Evolutionary conservation across 2,888 invertebrate genomes (phyloP), one percentile per base, ranked within the genome.

Genomic region (Cartodere bifasciata): DNA sequence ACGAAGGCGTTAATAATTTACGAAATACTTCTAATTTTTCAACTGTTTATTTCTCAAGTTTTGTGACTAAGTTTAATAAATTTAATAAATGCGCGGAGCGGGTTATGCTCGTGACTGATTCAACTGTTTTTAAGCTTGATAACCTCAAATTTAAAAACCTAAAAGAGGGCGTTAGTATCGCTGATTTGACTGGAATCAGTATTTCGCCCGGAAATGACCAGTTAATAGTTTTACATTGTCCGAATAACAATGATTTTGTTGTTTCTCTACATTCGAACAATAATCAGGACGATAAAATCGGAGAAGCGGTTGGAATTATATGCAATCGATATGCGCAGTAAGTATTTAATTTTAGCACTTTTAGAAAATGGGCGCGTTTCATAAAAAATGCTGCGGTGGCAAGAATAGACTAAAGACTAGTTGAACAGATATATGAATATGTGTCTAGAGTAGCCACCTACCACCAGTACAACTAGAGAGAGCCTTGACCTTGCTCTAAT

Each of bases 221-320:
- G 55, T 67, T 95, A 39, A 72, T 86, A 36, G 79, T 88, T 30
- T 68, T 94, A 43, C 90, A 91, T 60, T 75, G 88, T 27, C 78
- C 80, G 28, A 75, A 77, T 10, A 84, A 86, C 32, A 91, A 92
- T 59, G 94, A 95, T 64, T 70, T 94, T 42, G 86, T 94, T 20
- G 68, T 90, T 44, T 82, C 87, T 1, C 66, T 94, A 37, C 53
- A 57, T 39, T 48, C 54, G 7, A 45, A 39, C 28, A n/a, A n/a
- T n/a, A 50, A 46, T 16, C 53, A 54, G 23, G 79, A 81, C 39
- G 88, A 91, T 57, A 67, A 82, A 40, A 74, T 90, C 29, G 92
- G 91, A 0, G 92, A 94, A 58, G 65, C 90, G 16, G 69, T 92
- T 9, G 94, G 90, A 9, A 70, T 82, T 31, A 62, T 92, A 4